Percentiles rank a stretch among this genome's conserved stretches.
Evolutionary conservation across 1,140 invertebrate species (phyloP).

Genomic region (Ridgeia piscesae): DNA sequence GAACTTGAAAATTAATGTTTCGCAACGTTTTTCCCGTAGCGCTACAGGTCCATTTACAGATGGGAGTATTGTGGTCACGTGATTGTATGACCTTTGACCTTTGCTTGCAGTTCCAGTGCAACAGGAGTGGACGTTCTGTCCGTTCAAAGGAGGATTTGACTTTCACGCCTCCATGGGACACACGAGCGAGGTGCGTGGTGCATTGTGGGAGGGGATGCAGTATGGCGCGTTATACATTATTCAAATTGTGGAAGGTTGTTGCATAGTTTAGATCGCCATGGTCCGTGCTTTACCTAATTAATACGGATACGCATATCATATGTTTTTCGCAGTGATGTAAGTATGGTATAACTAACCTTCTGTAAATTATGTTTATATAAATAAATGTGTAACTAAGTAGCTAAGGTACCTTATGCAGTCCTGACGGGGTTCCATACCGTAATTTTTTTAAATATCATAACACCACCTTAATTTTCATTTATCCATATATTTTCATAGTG

Average conservation of each 20-base stretch:
- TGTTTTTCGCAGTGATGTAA: not conserved
- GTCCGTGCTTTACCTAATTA: too few relatives aligned
- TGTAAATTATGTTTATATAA: not conserved
- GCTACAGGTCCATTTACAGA: too few relatives aligned
- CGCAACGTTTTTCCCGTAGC: too few relatives aligned
- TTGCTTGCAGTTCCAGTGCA: not conserved
- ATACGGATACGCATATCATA: too few relatives aligned
- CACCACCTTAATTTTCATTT: not conserved
- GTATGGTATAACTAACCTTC: not conserved
- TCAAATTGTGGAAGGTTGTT: not conserved
- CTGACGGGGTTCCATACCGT: too few relatives aligned
- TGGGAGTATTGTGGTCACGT: too few relatives aligned
- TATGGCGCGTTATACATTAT: not conserved
- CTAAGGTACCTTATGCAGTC: too few relatives aligned
- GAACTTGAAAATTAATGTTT: not conserved
- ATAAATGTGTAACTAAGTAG: not conserved
- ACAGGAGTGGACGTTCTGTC: slow-evolving; percentile 26
- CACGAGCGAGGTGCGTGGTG: slow-evolving; percentile 8
- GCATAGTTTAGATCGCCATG: not conserved
- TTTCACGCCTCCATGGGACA: slow-evolving; percentile 12
- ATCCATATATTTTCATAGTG: not conserved
- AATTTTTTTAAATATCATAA: not conserved
- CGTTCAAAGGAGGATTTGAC: slow-evolving; percentile 27
- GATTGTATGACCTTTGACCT: not conserved
- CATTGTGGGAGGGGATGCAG: not conserved